phyloP scores from a whole-genome alignment of 2,797 vertebrate species.

The Microctenopoma stevenorrisi region DNA sequence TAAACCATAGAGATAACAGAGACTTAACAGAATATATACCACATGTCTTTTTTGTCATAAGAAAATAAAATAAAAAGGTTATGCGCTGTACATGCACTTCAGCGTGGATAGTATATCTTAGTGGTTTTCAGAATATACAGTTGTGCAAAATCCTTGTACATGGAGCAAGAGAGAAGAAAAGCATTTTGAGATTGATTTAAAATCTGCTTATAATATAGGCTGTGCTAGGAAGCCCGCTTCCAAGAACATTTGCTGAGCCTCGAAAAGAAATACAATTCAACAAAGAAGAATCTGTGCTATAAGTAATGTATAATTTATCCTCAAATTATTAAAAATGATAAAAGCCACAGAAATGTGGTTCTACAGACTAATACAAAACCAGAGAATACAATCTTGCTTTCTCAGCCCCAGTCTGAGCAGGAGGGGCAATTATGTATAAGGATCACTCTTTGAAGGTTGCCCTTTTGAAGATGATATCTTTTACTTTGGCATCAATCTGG shows the following conservation, averaged over 20 bases:
- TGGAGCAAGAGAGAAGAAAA: background rate
- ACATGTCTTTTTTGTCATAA: background rate
- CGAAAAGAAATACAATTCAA: constrained; percentile 23
- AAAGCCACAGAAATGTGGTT: constrained; percentile 18
- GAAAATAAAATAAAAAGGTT: background rate
- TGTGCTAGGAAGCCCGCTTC: constrained; percentile 11
- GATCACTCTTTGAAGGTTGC: constrained; percentile 72
- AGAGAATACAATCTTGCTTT: constrained; percentile 44
- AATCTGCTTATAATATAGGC: constrained; percentile 24
- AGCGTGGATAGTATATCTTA: too few relatives aligned
- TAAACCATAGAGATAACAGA: too few relatives aligned
- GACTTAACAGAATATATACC: too few relatives aligned
- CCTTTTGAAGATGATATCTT: constrained; percentile 76
- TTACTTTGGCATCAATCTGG: constrained; percentile 67
- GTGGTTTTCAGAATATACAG: too few relatives aligned
- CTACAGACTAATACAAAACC: constrained; percentile 29
- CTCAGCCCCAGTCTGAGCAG: constrained; percentile 50
- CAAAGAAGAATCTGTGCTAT: constrained; percentile 10
- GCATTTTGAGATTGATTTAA: background rate
- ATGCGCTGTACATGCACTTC: background rate
- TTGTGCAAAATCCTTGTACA: background rate
- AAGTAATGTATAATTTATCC: constrained; percentile 32
- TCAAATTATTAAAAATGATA: constrained; percentile 42
- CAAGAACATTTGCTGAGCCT: constrained; percentile 19
- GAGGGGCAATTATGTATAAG: constrained; percentile 67